Conservation (phyloP, 2,888 invertebrate species). For the Gnatocerus cornutus region DNA sequence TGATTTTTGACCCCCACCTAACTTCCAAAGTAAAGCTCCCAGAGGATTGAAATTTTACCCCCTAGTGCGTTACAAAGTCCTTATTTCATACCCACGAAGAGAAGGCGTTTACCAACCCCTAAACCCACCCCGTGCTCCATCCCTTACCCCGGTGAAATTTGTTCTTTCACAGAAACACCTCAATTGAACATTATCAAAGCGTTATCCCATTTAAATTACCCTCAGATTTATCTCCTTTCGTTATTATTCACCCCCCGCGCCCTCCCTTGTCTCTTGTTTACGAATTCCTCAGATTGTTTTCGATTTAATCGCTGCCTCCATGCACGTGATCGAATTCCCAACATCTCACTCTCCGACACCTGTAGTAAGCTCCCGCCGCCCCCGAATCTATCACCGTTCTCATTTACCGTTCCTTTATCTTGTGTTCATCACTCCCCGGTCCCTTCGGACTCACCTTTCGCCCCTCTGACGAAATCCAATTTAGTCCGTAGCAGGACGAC, state of each 20-base stretch:
- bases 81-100: too few relatives aligned
- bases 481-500: slow-evolving; percentile 62
- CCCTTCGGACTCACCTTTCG: slow-evolving; percentile 63
- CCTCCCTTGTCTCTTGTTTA: background rate
- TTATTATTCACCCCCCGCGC: background rate
- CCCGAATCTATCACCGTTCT: slow-evolving; percentile 66
- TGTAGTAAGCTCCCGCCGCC: slow-evolving; percentile 55
- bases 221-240: background rate
- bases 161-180: too few relatives aligned
- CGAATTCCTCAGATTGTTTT: slow-evolving; percentile 50
- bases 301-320: slow-evolving; percentile 57
- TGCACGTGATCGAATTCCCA: slow-evolving; percentile 67
- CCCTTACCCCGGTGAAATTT: too few relatives aligned
- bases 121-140: too few relatives aligned
- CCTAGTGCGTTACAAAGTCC: too few relatives aligned
- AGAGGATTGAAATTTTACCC: too few relatives aligned
- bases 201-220: too few relatives aligned
- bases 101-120: too few relatives aligned
- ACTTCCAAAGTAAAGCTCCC: too few relatives aligned
- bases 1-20: too few relatives aligned
- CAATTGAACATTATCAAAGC: too few relatives aligned
- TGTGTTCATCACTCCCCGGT: slow-evolving; percentile 62
- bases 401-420: slow-evolving; percentile 67
- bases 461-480: slow-evolving; percentile 68
- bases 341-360: slow-evolving; percentile 62